A percentile compares a stretch with the other conserved stretches of the same genome.
Evolutionary conservation across 2,113 vertebrate genomes (phyloP).

Genomic region (Panthera tigris): DNA sequence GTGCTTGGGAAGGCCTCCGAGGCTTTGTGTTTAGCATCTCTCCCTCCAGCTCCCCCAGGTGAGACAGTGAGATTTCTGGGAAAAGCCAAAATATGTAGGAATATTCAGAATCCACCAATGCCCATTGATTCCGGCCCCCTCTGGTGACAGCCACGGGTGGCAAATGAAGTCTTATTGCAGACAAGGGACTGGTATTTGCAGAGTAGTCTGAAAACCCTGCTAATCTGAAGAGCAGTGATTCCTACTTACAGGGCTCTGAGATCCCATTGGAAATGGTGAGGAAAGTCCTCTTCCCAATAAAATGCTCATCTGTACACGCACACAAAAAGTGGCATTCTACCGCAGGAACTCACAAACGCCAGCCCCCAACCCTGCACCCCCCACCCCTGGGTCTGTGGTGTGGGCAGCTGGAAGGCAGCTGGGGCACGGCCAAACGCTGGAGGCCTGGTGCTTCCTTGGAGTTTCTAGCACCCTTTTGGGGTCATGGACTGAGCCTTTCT

Average conservation of each 20-base stretch:
- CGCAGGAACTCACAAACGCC: background rate
- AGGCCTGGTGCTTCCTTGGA: background rate
- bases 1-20: background rate
- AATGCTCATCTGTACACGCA: accelerated
- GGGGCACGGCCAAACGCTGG: background rate
- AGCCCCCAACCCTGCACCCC: background rate
- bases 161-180: background rate
- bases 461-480: background rate
- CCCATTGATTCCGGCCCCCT: background rate
- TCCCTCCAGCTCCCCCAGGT: background rate
- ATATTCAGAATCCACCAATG: background rate
- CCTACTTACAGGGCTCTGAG: background rate
- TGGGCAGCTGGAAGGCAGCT: background rate
- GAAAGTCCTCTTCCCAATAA: background rate
- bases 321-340: background rate
- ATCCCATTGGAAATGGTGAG: background rate
- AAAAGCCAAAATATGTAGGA: background rate
- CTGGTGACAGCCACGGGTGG: background rate
- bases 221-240: background rate
- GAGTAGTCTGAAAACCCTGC: background rate
- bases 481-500: background rate
- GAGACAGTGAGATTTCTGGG: background rate
- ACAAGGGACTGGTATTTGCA: background rate
- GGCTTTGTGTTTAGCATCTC: background rate
- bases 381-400: background rate